These are phyloP conservation scores for Sinosuthora webbiana DNA, from an alignment of 2,113 vertebrate species.

Conservation along the genomic window DNA sequence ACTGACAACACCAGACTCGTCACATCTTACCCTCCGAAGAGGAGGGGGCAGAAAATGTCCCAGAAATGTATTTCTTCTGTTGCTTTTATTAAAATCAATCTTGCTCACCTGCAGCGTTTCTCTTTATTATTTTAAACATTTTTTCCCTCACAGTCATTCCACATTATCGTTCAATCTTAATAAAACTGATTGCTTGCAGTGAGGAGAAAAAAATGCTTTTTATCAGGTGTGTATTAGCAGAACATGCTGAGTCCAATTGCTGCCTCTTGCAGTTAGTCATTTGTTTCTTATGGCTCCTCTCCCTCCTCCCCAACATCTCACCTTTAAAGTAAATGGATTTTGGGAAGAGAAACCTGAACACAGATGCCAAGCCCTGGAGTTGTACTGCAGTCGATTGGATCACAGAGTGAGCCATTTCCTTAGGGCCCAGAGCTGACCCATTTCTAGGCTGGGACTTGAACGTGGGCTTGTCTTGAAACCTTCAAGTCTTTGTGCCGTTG, in stretches of 20 bases:
- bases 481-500: neutral
- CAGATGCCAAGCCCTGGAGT: neutral
- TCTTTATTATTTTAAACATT: conserved; percentile 64
- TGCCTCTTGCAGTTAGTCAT: conserved; percentile 61
- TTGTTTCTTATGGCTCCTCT: conserved; percentile 54
- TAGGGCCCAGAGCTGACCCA: neutral
- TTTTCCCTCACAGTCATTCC: conserved; percentile 58
- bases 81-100: conserved; percentile 64
- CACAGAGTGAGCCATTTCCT: neutral
- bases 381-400: neutral
- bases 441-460: neutral
- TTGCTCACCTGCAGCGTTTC: conserved; percentile 62
- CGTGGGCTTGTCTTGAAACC: neutral
- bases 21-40: neutral
- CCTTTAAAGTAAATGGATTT: conserved; percentile 18
- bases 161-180: conserved; percentile 67
- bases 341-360: neutral
- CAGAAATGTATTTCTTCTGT: conserved; percentile 45
- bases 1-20: neutral
- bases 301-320: neutral
- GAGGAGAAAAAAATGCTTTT: conserved; percentile 44
- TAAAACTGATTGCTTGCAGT: conserved; percentile 67
- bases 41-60: neutral
- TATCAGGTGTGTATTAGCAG: conserved; percentile 64
- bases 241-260: conserved; percentile 70